phyloP scores from a whole-genome alignment of 2,797 vertebrate species.

The Lagorchestes hirsutus region DNA sequence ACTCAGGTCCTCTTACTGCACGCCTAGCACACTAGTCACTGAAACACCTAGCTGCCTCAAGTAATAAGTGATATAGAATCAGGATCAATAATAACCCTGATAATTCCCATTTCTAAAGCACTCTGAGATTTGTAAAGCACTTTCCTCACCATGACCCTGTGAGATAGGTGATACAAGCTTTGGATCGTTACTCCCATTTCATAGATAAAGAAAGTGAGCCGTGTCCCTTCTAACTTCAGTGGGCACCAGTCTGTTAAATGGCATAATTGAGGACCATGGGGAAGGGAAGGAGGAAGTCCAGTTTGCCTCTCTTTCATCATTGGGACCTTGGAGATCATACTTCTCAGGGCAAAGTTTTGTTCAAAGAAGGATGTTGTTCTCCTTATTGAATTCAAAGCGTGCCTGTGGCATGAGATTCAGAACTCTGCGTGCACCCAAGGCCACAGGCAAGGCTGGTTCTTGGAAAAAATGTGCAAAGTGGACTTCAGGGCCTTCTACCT shows the following conservation, averaged over 20 bases:
- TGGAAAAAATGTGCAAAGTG: neutral
- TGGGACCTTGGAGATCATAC: neutral
- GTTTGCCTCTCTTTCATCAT: neutral
- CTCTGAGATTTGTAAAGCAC: neutral
- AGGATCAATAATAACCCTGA: neutral
- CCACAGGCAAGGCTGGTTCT: neutral
- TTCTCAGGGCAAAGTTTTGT: neutral
- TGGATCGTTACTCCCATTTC: neutral
- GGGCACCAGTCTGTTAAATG: neutral
- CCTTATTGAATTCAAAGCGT: neutral
- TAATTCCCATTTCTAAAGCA: neutral
- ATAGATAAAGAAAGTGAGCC: neutral
- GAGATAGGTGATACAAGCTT: neutral
- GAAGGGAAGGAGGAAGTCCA: neutral
- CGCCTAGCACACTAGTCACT: neutral
- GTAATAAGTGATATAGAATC: neutral
- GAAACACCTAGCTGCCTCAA: neutral
- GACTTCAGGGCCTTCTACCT: neutral
- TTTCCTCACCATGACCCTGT: neutral
- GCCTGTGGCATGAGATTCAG: neutral
- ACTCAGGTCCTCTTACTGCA: neutral
- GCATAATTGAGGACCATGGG: neutral
- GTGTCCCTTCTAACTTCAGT: neutral
- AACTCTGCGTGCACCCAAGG: neutral
- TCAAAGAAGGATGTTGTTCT: neutral